Percentiles rank a stretch among this genome's conserved stretches.
These are phyloP conservation scores for Delichon dasypus DNA, from an alignment of 2,797 vertebrate genomes.

Conservation along the genomic window DNA sequence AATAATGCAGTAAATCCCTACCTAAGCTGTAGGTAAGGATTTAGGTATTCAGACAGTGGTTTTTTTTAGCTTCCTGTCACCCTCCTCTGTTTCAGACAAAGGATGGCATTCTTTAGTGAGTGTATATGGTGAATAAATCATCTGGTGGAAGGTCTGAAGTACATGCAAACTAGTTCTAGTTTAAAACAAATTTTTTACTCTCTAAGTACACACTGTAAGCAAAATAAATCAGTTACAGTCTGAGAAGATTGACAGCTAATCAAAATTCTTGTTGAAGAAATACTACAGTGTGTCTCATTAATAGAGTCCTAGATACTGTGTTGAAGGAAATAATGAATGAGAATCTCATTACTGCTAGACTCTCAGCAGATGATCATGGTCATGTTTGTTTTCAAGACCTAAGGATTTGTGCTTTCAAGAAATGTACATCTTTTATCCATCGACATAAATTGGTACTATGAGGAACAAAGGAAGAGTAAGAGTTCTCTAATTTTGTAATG, in stretches of 20 bases:
- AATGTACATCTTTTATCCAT: not conserved
- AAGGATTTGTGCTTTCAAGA: not conserved
- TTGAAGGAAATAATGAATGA: not conserved
- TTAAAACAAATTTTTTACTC: not conserved
- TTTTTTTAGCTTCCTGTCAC: not conserved
- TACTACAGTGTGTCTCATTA: not conserved
- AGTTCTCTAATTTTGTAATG: not conserved
- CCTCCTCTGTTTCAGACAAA: not conserved
- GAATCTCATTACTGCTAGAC: not conserved
- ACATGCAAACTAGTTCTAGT: not conserved
- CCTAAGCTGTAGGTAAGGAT: not conserved
- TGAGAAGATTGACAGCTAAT: not conserved
- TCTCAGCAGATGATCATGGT: not conserved
- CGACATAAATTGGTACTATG: not conserved
- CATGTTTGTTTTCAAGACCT: not conserved
- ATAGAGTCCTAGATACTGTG: not conserved
- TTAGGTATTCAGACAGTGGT: not conserved
- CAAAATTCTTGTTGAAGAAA: not conserved
- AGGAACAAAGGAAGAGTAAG: not conserved
- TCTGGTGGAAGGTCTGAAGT: not conserved
- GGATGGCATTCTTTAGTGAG: not conserved
- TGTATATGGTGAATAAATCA: not conserved
- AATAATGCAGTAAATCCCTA: not conserved
- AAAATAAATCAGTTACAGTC: not conserved
- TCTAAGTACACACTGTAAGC: not conserved